phyloP scores from a whole-genome alignment of 2,797 vertebrate species.

The Knipowitschia caucasica region DNA sequence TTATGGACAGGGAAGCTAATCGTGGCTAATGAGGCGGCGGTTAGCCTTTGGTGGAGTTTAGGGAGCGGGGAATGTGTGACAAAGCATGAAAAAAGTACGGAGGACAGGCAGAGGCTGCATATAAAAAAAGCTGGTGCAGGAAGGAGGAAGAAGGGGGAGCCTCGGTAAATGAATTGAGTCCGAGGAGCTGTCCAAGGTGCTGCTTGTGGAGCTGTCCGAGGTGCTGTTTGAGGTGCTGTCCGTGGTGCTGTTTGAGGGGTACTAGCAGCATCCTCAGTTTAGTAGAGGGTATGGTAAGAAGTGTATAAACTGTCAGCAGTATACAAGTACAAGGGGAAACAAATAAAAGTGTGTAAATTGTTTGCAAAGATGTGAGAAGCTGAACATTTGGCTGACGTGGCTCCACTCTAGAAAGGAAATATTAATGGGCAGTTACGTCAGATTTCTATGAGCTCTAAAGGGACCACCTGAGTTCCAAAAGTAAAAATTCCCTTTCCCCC shows the following conservation, averaged over 20 bases:
- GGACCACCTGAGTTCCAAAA: too few relatives aligned
- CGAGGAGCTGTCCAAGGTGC: not conserved
- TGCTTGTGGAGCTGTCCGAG: too few relatives aligned
- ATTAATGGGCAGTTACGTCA: too few relatives aligned
- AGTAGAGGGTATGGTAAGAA: not conserved
- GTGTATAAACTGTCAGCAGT: not conserved
- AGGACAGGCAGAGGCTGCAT: slow-evolving; percentile 23
- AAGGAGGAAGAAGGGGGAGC: slow-evolving; percentile 26
- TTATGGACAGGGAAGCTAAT: slow-evolving; percentile 32
- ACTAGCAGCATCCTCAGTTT: not conserved
- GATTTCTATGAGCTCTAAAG: too few relatives aligned
- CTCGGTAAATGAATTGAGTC: slow-evolving; percentile 24
- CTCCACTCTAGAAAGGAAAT: not conserved
- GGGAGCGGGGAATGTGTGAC: slow-evolving; percentile 21
- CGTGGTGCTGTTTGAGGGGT: not conserved
- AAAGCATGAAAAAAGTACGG: slow-evolving; percentile 22
- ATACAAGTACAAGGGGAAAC: not conserved
- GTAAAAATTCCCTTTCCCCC: too few relatives aligned
- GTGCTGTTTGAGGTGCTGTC: slow-evolving; percentile 3
- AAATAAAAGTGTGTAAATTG: not conserved
- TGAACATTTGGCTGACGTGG: not conserved
- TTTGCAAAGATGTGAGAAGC: not conserved
- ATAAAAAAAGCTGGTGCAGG: slow-evolving; percentile 14
- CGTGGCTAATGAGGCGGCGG: slow-evolving; percentile 37
- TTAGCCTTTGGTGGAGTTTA: slow-evolving; percentile 16